Evolutionary conservation across 1,140 invertebrate genomes (phyloP), one percentile per base, ranked within the genome.

Genomic region (Euwallacea fornicatus): DNA sequence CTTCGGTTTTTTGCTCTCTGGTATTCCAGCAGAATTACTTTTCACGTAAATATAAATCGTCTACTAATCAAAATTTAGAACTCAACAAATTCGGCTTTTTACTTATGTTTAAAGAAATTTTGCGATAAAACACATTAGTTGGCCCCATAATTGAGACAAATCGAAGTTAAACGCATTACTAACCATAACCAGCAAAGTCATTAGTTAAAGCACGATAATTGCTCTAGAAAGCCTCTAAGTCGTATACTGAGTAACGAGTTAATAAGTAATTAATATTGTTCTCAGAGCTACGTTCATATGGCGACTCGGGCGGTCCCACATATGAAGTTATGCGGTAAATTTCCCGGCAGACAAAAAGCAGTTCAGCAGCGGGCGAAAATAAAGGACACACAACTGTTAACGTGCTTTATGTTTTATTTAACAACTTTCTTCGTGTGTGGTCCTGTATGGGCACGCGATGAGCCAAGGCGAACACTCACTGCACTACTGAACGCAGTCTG

Each of bases 381-480:
- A 76, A 77, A 78, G 75, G 75, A 76, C 69, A 72, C 50, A 77
- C 41, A 77, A 79, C 76, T 77, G 76, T 78, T 77, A 76, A 79
- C 78, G 78, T 79, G 78, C 78, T 80, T 80, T 80, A 80, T 80
- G 77, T 79, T 79, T 79, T 79, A 79, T 80, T 79, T 80, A 80
- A 80, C 78, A 80, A 80, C 73, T 78, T 78, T 78, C 79, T 67
- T 76, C 75, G 79, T 80, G 79, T 80, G 79, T 80, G 79, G 79
- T 78, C 79, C 73, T 15, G 73, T 11, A 50, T 33, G 53, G 78
- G 78, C 76, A 78, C 79, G 77, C 79, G 79, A 78, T 77, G 76
- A 74, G 63, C 62, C 63, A 50, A n/a, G 54, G 47, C 16, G 13
- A 63, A 33, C 16, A 33, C 21, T 61, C n/a, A 72, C 66, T 67